Evolutionary conservation across 2,888 invertebrate genomes (phyloP).

Genomic region (Palloptera scutellata): DNA sequence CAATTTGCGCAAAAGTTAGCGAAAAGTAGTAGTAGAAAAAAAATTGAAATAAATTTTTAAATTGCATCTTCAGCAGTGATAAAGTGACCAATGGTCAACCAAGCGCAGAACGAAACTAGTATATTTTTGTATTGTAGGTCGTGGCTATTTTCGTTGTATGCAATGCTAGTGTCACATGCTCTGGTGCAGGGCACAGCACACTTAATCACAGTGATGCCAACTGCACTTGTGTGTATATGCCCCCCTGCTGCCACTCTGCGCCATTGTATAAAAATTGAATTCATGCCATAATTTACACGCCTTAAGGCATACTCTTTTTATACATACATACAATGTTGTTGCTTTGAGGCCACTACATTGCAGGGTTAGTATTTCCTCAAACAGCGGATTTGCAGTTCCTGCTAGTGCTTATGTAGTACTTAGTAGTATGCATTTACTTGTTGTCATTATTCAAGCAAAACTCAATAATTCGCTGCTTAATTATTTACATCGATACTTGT

Average conservation of each 20-base stretch:
- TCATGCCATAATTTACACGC: constrained; percentile 30
- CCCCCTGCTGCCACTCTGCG: constrained; percentile 9
- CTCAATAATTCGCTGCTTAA: too few species aligned
- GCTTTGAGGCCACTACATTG: too few species aligned
- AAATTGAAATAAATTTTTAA: constrained; percentile 38
- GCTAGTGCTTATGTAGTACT: too few species aligned
- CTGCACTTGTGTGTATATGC: constrained; percentile 36
- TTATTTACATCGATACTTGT: too few species aligned
- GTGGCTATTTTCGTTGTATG: not conserved
- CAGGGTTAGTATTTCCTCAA: too few species aligned
- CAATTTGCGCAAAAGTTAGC: not conserved
- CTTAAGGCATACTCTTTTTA: constrained; percentile 15
- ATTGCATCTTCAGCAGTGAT: constrained; percentile 54
- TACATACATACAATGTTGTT: too few species aligned
- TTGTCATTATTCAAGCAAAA: too few species aligned
- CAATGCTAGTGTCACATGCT: constrained; percentile 28
- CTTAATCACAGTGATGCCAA: constrained; percentile 43
- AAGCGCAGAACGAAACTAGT: constrained; percentile 2
- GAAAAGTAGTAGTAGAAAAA: not conserved
- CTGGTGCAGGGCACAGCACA: constrained; percentile 29
- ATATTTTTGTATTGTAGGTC: too few species aligned
- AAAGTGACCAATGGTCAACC: constrained; percentile 49
- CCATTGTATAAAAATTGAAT: constrained; percentile 24
- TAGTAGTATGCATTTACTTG: too few species aligned
- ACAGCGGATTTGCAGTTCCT: not conserved